These are phyloP conservation scores for Poeciliopsis occidentalis DNA, from an alignment of 2,113 vertebrate species.

Conservation along the genomic window DNA sequence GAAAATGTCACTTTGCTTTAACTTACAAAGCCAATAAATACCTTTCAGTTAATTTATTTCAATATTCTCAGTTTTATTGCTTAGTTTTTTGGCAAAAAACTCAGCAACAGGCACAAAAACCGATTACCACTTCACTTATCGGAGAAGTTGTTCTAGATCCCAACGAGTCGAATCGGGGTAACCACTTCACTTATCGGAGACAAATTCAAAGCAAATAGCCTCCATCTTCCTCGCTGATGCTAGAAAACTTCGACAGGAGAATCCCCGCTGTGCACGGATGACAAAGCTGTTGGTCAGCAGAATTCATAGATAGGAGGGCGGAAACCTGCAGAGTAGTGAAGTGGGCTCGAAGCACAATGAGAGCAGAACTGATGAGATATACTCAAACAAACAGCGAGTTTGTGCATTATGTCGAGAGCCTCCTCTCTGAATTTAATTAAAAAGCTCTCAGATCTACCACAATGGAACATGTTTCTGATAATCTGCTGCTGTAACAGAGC, in stretches of 20 bases:
- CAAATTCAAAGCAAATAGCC: background rate
- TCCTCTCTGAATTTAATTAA: slow-evolving; percentile 55
- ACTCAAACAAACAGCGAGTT: slow-evolving; percentile 22
- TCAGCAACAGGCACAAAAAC: background rate
- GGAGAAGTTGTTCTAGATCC: too few species aligned
- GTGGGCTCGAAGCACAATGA: background rate
- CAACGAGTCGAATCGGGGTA: too few species aligned
- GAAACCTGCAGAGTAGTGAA: background rate
- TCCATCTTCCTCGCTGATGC: background rate
- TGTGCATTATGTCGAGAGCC: slow-evolving; percentile 15
- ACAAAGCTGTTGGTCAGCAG: slow-evolving; percentile 1
- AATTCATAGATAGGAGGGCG: background rate
- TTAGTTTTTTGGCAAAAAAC: too few species aligned
- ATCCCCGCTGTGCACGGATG: background rate
- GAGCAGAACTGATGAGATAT: slow-evolving; percentile 11
- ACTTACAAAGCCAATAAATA: too few species aligned
- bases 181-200: background rate
- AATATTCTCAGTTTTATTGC: too few species aligned
- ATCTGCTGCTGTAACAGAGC: slow-evolving; percentile 39
- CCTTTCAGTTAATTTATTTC: too few species aligned
- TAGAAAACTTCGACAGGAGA: background rate
- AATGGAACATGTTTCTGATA: slow-evolving; percentile 42
- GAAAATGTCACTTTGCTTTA: too few species aligned
- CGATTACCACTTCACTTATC: background rate
- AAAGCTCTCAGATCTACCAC: slow-evolving; percentile 58